Percentiles rank a stretch among this genome's conserved stretches.
Conservation (phyloP, 2,113 vertebrate species). For the Chaetops frenatus region DNA sequence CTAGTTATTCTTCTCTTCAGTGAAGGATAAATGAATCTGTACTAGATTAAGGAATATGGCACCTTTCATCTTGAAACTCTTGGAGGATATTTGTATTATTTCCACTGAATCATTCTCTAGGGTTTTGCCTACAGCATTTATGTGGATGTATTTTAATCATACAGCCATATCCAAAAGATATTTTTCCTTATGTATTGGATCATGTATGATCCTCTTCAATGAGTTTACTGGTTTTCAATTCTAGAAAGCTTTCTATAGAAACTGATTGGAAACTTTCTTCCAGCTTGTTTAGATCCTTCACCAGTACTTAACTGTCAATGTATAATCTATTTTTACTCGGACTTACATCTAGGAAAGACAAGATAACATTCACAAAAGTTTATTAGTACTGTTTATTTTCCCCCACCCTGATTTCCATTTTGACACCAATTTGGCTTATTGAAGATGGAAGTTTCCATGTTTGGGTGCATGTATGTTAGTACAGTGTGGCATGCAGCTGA, state of each 20-base stretch:
- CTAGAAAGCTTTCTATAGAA: neutral
- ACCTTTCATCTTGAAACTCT: neutral
- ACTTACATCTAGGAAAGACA: neutral
- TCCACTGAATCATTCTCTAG: neutral
- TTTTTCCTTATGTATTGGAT: neutral
- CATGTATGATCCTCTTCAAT: neutral
- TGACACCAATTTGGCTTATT: neutral
- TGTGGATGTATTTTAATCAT: neutral
- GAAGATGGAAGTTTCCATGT: neutral
- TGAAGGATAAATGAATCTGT: neutral
- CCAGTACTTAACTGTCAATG: neutral
- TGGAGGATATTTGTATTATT: neutral
- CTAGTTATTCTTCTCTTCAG: neutral
- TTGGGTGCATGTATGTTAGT: neutral
- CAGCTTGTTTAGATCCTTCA: neutral
- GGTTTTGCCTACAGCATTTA: neutral
- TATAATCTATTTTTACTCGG: neutral
- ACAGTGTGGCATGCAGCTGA: fast-evolving
- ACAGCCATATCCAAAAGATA: neutral
- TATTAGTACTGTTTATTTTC: neutral
- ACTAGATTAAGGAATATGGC: neutral
- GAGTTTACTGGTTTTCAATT: neutral
- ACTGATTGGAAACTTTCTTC: neutral
- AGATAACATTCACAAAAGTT: neutral
- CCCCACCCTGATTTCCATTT: neutral